These are phyloP conservation scores for Drosophila lowei DNA, from an alignment of 1,140 invertebrate genomes.

Conservation along the genomic window DNA sequence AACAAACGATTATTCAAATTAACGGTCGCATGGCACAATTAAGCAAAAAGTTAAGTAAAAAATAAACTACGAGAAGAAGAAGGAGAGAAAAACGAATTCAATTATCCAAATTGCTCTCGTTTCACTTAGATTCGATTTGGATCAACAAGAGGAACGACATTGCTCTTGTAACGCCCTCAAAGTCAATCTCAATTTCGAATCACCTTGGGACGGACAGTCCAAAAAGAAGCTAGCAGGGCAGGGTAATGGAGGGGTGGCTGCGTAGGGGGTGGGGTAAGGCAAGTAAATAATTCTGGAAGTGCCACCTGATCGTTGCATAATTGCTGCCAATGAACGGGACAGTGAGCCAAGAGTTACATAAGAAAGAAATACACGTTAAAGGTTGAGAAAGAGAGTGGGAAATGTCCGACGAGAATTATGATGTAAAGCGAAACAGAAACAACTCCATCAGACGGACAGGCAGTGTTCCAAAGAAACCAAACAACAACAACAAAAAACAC, in stretches of 20 bases:
- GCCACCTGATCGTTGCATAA: slow-evolving; percentile 63
- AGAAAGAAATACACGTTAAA: slow-evolving; percentile 42
- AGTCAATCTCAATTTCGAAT: slow-evolving; percentile 68
- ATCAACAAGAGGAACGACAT: slow-evolving; percentile 36
- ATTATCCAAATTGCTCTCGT: slow-evolving; percentile 49
- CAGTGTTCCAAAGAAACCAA: slow-evolving; percentile 39
- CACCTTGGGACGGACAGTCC: slow-evolving; percentile 50
- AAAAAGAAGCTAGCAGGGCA: background rate
- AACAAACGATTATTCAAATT: slow-evolving; percentile 67
- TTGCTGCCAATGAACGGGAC: slow-evolving; percentile 56
- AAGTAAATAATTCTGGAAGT: slow-evolving; percentile 45
- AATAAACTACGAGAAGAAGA: background rate
- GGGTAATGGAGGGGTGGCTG: slow-evolving; percentile 2
- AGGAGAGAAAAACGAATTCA: slow-evolving; percentile 17
- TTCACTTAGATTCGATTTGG: slow-evolving; percentile 49
- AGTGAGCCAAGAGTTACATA: slow-evolving; percentile 47
- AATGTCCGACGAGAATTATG: slow-evolving; percentile 44
- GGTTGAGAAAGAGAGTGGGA: slow-evolving; percentile 54
- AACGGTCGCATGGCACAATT: slow-evolving; percentile 68
- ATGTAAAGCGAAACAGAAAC: slow-evolving; percentile 56
- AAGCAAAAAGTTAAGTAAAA: slow-evolving; percentile 39
- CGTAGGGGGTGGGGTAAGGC: background rate
- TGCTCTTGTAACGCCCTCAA: slow-evolving; percentile 61
- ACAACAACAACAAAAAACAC: slow-evolving; percentile 22
- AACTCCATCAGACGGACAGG: slow-evolving; percentile 19